Evolutionary conservation across 92 coral and sea anemone species (phyloP), one percentile per base, ranked within the genome.

Genomic region (Micromussa lordhowensis): DNA sequence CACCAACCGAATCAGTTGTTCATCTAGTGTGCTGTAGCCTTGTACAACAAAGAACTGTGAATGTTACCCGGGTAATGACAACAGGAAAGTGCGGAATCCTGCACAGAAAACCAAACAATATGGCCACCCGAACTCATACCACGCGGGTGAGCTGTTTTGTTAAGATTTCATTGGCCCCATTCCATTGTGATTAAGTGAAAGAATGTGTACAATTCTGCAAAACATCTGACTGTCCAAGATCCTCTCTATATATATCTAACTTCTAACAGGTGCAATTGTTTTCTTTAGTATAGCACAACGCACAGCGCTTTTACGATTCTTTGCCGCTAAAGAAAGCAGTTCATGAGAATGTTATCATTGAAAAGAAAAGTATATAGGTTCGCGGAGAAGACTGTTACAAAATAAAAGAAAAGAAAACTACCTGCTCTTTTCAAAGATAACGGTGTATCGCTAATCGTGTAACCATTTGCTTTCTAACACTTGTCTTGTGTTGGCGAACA

Each of bases 31-130:
- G 76, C 59, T 51, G 44, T 40, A 36, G 11, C 72, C 70, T 28
- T 40, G 44, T 18, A 64, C 75, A 82, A 68, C 55, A 83, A 83
- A 83, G 66, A 83, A 49, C 1, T 17, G n/a, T 31, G 28, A 24
- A 53, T 14, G 53, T 71, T 71, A 13, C 54, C 87, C 31, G 69
- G 78, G 69, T 48, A 53, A 83, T 83, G 24, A 35, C 16, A 80
- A 83, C 87, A 83, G 87, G 79, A 83, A 71, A 55, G 21, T 1
- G 5, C 54, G 80, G 87, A 83, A 83, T 83, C 51, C 70, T 22
- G 44, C 64, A 28, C 66, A 29, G 40, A 28, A 68, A 48, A 66
- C 5, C 30, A 14, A 82, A 82, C 86, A 82, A 82, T 82, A 54
- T 4, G 28, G 87, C 78, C 87, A 83, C 87, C 87, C 2, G 80